Base-by-base conservation (phyloP, 2,888 invertebrate species). In the Antheraea assamensis region DNA sequence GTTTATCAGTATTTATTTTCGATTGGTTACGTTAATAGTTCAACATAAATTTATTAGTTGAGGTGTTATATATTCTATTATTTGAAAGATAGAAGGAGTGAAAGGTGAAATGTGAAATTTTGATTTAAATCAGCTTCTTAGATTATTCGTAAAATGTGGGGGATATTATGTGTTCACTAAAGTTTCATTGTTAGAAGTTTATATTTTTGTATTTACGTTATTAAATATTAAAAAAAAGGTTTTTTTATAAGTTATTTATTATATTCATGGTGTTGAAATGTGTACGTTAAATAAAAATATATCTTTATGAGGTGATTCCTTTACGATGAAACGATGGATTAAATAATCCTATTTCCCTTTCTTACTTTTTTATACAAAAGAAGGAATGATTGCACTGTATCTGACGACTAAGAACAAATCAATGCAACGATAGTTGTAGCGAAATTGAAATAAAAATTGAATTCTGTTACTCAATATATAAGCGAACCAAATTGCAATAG, bases 1-100 rank as follows among this genome's bases (percentile, higher is more conserved):
- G n/a, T 68, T 68, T 68, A 68, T 68, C 68, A 68, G 68, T 68
- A 68, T 68, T 68, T 31, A n/a, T 35, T 68, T 68, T 21, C 35
- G 68, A 68, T 68, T 35, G 35, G 68, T 35, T 35, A 10, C n/a
- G 21, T 68, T 68, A 35, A 35, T n/a, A 68, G 31, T 35, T 68
- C 68, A n/a, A 68, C 10, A 21, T 21, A 13, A 68, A 5, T 35
- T 35, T 68, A 35, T 68, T 35, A 3, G 35, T 35, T 35, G 35
- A 68, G 35, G 21, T 68, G 35, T 68, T 35, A 35, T 10, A 13
- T 35, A 31, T 21, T 1, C 13, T 35, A 24, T 10, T 35, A n/a
- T 68, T 31, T 21, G 31, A 35, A 35, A 42, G 42, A 42, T 13
- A 42, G 2, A 42, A 42, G 13, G 42, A 42, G n/a, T 8, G n/a